Conservation (phyloP, 2,797 vertebrate species). For the Somateria mollissima region DNA sequence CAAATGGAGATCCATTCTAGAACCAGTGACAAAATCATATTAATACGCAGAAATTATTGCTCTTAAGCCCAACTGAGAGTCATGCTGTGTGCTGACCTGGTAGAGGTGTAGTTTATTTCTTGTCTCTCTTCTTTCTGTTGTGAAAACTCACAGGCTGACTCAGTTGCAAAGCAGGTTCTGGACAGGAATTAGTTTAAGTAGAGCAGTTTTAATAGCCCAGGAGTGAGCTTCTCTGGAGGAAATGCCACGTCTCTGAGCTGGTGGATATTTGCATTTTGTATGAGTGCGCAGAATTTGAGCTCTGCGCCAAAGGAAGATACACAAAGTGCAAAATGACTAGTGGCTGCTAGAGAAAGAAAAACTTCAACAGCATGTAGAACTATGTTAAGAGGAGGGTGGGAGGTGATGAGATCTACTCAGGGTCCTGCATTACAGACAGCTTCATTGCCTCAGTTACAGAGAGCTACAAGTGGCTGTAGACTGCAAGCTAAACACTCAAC, state of each 20-base stretch:
- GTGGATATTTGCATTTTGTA: background rate
- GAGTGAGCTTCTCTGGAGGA: constrained; percentile 38
- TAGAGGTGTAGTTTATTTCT: background rate
- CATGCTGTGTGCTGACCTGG: background rate
- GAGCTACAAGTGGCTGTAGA: background rate
- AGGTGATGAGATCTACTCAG: background rate
- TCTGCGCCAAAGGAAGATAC: background rate
- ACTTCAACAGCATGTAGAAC: background rate
- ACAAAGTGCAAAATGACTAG: background rate
- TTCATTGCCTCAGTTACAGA: background rate
- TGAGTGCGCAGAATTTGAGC: background rate
- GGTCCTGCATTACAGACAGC: background rate
- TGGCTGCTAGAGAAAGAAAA: background rate
- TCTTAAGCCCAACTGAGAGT: background rate
- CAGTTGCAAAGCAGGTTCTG: constrained; percentile 53
- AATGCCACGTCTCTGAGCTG: constrained; percentile 52
- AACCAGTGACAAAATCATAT: background rate
- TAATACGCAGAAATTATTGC: background rate
- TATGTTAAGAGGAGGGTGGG: background rate
- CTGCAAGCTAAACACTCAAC: background rate
- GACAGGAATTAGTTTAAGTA: constrained; percentile 33
- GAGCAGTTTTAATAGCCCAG: constrained; percentile 27
- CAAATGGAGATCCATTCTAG: background rate
- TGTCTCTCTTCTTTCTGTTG: background rate
- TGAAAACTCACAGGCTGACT: constrained; percentile 47